Evolutionary conservation across 2,797 vertebrate species (phyloP).

Genomic region (Nannoperca obscura): DNA sequence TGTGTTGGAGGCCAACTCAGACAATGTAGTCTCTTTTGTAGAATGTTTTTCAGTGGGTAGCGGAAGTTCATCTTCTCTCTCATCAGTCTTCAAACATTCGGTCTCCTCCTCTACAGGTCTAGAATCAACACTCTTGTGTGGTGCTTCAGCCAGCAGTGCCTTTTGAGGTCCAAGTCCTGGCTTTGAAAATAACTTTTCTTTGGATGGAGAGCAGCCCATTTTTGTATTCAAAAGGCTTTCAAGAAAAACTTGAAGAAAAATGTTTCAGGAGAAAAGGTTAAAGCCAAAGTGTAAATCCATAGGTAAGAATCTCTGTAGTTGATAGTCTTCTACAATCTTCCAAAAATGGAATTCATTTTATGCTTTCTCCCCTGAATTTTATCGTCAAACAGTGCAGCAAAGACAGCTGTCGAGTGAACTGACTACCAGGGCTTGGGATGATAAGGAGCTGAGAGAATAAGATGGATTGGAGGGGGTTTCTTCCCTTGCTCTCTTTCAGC

Average conservation of each 20-base stretch:
- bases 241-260: constrained; percentile 23
- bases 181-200: constrained; percentile 81
- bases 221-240: constrained; percentile 3
- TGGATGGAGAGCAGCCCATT: constrained; percentile 96
- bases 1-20: constrained; percentile 28
- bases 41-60: constrained; percentile 40
- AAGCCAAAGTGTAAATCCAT: constrained; percentile 37
- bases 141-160: constrained; percentile 42
- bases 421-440: constrained; percentile 23
- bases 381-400: background rate
- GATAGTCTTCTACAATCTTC: constrained; percentile 17
- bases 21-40: background rate
- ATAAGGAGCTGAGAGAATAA: constrained; percentile 79
- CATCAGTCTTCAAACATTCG: constrained; percentile 66
- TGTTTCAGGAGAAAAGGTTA: background rate
- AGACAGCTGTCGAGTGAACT: constrained; percentile 17
- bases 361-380: background rate
- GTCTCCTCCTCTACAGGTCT: constrained; percentile 32
- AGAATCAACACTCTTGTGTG: constrained; percentile 1
- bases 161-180: constrained; percentile 62
- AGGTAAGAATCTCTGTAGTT: background rate
- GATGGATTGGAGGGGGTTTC: constrained; percentile 68
- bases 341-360: background rate
- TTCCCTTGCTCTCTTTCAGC: constrained; percentile 58
- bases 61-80: constrained; percentile 45